Base-by-base conservation (phyloP, 2,888 invertebrate species). In the Thumatha senex region DNA sequence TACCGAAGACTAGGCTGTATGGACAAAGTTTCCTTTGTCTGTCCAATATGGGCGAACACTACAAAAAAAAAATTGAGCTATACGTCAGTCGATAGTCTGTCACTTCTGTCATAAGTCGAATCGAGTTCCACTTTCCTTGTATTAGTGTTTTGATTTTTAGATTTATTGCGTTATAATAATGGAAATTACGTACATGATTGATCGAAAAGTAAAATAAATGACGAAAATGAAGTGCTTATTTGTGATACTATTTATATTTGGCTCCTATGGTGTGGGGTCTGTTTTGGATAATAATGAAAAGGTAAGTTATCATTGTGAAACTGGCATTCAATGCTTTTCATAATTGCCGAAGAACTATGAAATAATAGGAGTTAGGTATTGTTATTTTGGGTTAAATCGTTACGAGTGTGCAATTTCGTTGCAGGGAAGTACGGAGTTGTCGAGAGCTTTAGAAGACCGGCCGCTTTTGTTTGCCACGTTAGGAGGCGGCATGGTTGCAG, bases 401-500 rank as follows among this genome's bases (percentile, higher is more conserved):
- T 14, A 54, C 48, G 43, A 40, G 39, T 53, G 47, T 43, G 51
- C 31, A 53, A 48, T 33, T 15, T 56, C 48, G 40, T 59, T 59
- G 55, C 64, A 92, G 92, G 92, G 90, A 64, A 93, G 85, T 71
- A 95, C 95, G 5, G 95, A 95, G 72, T 76, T 95, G 68, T 94
- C 95, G 40, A 92, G 94, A 56, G 94, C 94, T 68, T 74, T 86
- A 40, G 94, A 95, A 78, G 95, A 95, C 74, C 93, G 96, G 61
- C 92, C 96, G 39, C 86, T 99, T 67, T 93, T 99, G 58, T 96
- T 98, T 76, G 97, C 98, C 40, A 99, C 99, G 41, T 93, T 99
- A 67, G 98, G 98, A 78, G 99, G 99, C 63, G 95, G 96, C 59
- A 94, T 99, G 76, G 95, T 96, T 63, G 98, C 98, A n/a, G 93